Evolutionary conservation across 2,888 invertebrate genomes (phyloP).

Genomic region (Megalurothrips usitatus): DNA sequence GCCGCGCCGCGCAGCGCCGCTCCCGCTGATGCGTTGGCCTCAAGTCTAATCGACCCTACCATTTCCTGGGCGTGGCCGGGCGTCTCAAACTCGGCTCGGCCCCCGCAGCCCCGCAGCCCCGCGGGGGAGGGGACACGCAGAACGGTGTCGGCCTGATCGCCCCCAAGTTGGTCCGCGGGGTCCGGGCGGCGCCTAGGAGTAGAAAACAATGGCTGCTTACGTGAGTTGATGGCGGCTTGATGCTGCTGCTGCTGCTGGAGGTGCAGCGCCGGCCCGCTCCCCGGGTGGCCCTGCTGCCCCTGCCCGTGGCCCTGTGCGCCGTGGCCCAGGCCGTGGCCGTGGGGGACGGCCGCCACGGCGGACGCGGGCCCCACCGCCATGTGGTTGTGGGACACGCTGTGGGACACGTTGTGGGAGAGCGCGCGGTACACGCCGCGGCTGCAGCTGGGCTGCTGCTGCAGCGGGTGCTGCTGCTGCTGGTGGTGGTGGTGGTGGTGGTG

Average conservation of each 20-base stretch:
- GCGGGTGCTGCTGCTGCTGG: not conserved
- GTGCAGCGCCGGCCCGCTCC: not conserved
- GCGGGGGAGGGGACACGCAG: no score
- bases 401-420: not conserved
- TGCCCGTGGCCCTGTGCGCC: not conserved
- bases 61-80: conserved; percentile 6
- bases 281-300: not conserved
- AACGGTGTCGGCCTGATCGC: not conserved
- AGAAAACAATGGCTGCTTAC: conserved; percentile 20
- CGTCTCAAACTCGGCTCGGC: not conserved
- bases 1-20: no score
- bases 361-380: not conserved
- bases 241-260: not conserved
- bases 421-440: not conserved
- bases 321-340: not conserved
- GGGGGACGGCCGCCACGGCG: not conserved
- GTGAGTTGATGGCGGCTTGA: conserved; percentile 24
- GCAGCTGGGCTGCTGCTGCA: not conserved
- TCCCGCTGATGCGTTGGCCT: no score
- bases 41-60: not conserved
- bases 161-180: not conserved
- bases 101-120: not conserved
- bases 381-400: not conserved
- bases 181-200: not conserved
- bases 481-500: not conserved